Evolutionary conservation across 2,797 vertebrate genomes (phyloP).

Genomic region (Ataeniobius toweri): DNA sequence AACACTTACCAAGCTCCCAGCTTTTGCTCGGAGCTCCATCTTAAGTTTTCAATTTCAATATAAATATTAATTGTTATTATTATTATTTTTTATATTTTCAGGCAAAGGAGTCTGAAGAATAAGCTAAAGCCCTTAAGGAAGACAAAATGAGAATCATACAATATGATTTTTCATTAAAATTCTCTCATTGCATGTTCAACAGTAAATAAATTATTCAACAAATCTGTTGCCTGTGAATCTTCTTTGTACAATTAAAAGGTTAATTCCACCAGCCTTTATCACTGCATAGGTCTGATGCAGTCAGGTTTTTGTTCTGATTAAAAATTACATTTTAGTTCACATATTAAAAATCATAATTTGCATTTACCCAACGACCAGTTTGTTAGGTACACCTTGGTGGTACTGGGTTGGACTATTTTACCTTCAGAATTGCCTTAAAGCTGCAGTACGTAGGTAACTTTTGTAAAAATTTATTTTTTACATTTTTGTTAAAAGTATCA

Average conservation of each 20-base stretch:
- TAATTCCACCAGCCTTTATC: background rate
- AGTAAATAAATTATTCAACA: constrained; percentile 47
- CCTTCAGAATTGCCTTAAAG: background rate
- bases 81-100: constrained; percentile 40
- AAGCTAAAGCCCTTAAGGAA: constrained; percentile 28
- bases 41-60: background rate
- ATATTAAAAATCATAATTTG: background rate
- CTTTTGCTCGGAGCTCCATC: background rate
- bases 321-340: background rate
- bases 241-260: constrained; percentile 6
- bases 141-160: constrained; percentile 65
- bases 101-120: constrained; percentile 78
- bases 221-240: constrained; percentile 18
- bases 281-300: background rate
- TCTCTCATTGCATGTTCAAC: constrained; percentile 31
- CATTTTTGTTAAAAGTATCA: too few relatives aligned
- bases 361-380: background rate
- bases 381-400: background rate
- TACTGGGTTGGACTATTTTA: too few relatives aligned
- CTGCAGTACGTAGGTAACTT: too few relatives aligned
- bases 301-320: background rate
- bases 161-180: constrained; percentile 68
- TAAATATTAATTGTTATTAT: background rate
- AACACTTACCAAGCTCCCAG: background rate
- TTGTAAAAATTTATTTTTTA: too few relatives aligned